These are phyloP conservation scores for Phlogophora meticulosa DNA, from an alignment of 2,888 invertebrate species.

Conservation along the genomic window DNA sequence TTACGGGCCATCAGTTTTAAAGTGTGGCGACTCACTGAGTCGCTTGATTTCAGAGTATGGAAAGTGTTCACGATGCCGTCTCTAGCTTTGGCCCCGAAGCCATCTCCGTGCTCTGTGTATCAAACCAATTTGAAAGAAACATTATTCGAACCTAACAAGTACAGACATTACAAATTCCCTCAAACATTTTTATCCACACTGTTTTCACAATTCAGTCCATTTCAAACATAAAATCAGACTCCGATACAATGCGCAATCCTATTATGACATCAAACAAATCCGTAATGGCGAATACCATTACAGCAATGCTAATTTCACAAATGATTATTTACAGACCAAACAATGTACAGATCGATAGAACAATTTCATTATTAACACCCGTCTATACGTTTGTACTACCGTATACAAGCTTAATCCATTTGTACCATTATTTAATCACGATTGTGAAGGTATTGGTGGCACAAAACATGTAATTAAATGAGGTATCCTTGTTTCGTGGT, in stretches of 20 bases:
- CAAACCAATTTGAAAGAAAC: too few relatives aligned
- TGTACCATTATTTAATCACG: conserved; percentile 81
- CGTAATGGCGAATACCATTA: conserved; percentile 34
- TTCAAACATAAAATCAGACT: conserved; percentile 22
- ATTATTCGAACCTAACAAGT: background rate
- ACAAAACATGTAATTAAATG: conserved; percentile 74
- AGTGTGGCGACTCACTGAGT: too few relatives aligned
- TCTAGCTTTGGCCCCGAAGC: too few relatives aligned
- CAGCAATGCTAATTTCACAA: conserved; percentile 45
- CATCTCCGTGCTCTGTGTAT: too few relatives aligned
- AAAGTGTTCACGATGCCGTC: too few relatives aligned
- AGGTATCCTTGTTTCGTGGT: conserved; percentile 69
- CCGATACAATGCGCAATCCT: conserved; percentile 23
- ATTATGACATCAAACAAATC: conserved; percentile 45
- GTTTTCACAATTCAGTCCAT: background rate
- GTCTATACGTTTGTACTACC: conserved; percentile 64
- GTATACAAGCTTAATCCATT: conserved; percentile 80
- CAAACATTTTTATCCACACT: background rate
- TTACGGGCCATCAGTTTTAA: too few relatives aligned
- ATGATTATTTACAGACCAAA: conserved; percentile 56
- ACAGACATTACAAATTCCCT: background rate
- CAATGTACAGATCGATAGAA: conserved; percentile 51
- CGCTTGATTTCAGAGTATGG: too few relatives aligned
- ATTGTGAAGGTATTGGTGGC: conserved; percentile 66
- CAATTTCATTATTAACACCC: conserved; percentile 74